A percentile compares a stretch with the other conserved stretches of the same genome.
Conservation (phyloP, 2,797 vertebrate genomes). For the Danio tinwini region DNA sequence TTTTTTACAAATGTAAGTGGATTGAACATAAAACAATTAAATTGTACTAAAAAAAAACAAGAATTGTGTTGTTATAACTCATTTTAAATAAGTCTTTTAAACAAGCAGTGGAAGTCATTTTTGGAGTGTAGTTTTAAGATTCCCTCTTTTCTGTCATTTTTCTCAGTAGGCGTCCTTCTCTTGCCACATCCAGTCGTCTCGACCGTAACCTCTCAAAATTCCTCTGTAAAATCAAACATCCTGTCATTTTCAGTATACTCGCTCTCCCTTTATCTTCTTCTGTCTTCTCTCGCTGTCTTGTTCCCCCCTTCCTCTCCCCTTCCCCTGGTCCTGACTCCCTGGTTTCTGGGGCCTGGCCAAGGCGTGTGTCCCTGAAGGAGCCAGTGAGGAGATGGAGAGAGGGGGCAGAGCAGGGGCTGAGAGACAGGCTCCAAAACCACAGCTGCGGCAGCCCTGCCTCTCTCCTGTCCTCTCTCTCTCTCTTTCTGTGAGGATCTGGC, state of each 20-base stretch:
- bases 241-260: conserved; percentile 52
- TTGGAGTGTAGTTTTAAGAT: too few relatives aligned
- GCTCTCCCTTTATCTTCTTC: conserved; percentile 61
- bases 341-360: conserved; percentile 81
- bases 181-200: conserved; percentile 8
- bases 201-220: conserved; percentile 31
- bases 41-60: too few relatives aligned
- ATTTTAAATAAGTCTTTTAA: too few relatives aligned
- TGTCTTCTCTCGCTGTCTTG: conserved; percentile 68
- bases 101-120: too few relatives aligned
- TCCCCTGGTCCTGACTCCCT: conserved; percentile 80
- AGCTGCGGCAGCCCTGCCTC: conserved; percentile 74
- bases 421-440: conserved; percentile 84
- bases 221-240: conserved; percentile 51
- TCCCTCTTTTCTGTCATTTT: not conserved
- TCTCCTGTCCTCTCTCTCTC: conserved; percentile 58
- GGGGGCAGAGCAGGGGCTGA: conserved; percentile 78
- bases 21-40: too few relatives aligned
- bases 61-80: too few relatives aligned
- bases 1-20: too few relatives aligned
- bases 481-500: conserved; percentile 70
- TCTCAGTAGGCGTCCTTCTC: not conserved
- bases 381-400: conserved; percentile 77
- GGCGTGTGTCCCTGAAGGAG: conserved; percentile 79
- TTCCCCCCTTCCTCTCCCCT: conserved; percentile 69